These are phyloP conservation scores for Oryctes rhinoceros DNA, from an alignment of 1,140 invertebrate genomes.

Conservation along the genomic window DNA sequence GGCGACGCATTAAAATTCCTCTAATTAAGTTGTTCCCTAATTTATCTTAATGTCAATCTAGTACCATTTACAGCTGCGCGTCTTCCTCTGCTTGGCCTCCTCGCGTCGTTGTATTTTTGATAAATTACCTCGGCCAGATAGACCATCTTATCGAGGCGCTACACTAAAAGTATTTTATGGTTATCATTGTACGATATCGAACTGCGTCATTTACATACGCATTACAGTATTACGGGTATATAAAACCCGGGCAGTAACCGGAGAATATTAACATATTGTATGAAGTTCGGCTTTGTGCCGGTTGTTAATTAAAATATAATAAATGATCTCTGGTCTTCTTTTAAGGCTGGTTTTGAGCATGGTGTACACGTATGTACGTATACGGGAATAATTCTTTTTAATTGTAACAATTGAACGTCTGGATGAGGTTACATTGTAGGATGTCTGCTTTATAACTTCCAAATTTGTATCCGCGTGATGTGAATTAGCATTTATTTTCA, in stretches of 20 bases:
- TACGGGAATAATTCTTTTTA: too few species aligned
- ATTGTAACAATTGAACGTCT: too few species aligned
- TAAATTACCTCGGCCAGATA: neutral
- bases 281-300: neutral
- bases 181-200: neutral
- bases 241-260: neutral
- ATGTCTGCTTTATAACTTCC: too few species aligned
- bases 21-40: slow-evolving; percentile 19
- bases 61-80: neutral
- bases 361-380: too few species aligned
- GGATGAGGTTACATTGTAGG: too few species aligned
- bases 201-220: slow-evolving; percentile 10
- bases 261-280: too few species aligned
- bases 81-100: neutral
- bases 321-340: neutral
- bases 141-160: neutral
- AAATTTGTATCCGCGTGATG: too few species aligned
- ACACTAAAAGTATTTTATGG: slow-evolving; percentile 19
- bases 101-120: neutral
- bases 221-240: neutral
- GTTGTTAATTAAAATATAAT: neutral
- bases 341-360: too few species aligned
- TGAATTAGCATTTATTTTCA: too few species aligned
- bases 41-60: slow-evolving; percentile 12
- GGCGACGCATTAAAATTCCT: neutral